Conservation (phyloP, 2,113 vertebrate genomes). For the Buteo buteo region DNA sequence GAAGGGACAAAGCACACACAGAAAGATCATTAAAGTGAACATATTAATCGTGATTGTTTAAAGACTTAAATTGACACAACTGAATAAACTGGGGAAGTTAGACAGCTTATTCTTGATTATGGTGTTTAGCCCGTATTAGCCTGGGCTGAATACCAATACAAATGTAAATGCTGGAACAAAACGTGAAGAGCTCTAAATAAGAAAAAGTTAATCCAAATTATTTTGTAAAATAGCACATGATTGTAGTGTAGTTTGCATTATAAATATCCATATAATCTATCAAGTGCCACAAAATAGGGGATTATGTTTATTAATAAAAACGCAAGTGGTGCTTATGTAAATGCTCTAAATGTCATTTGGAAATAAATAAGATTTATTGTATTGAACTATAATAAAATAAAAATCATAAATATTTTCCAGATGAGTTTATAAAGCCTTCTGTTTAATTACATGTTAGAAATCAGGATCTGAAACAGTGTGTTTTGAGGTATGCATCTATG, state of each 20-base stretch:
- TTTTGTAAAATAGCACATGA: neutral
- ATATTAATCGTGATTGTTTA: neutral
- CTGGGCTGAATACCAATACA: constrained; percentile 9
- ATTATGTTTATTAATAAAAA: constrained; percentile 20
- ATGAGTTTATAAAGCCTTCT: neutral
- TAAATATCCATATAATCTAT: neutral
- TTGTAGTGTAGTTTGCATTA: neutral
- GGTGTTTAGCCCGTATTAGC: constrained; percentile 9
- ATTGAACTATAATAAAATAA: neutral
- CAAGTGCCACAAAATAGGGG: neutral
- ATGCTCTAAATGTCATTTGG: neutral
- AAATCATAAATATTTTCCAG: neutral
- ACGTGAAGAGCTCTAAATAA: neutral
- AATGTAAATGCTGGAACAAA: neutral
- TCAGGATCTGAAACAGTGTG: neutral
- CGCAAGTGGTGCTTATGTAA: neutral
- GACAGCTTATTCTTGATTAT: constrained; percentile 2
- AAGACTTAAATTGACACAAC: neutral
- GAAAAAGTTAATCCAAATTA: constrained; percentile 21
- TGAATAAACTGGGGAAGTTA: neutral
- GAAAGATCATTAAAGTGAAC: neutral
- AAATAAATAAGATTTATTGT: neutral
- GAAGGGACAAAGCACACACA: neutral
- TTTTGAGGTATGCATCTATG: neutral
- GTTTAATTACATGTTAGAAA: neutral